These are phyloP conservation scores for Radopholus similis DNA, from an alignment of 1,140 invertebrate species.

Conservation along the genomic window DNA sequence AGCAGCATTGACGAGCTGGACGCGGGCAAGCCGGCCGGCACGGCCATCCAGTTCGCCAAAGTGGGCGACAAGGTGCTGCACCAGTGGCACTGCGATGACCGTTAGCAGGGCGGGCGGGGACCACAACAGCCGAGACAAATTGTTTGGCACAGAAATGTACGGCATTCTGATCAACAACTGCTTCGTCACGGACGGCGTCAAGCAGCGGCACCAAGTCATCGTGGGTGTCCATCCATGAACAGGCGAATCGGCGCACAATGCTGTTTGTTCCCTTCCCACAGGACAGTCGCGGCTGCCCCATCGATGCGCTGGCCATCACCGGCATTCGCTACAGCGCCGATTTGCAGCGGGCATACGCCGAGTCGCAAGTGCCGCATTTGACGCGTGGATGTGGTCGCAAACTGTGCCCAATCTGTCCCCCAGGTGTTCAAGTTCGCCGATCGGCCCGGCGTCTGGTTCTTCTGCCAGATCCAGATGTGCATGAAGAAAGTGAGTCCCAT, in stretches of 20 bases:
- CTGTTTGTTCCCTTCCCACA: not conserved
- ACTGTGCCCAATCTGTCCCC: not conserved
- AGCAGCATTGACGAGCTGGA: conserved; percentile 55
- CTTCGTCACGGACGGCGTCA: conserved; percentile 58
- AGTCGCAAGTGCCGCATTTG: conserved; percentile 30
- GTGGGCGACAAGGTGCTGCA: conserved; percentile 56
- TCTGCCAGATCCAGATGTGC: conserved; percentile 60
- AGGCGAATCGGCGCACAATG: conserved; percentile 19
- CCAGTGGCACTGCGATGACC: conserved; percentile 59
- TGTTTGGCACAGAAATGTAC: conserved; percentile 49
- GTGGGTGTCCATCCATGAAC: not conserved
- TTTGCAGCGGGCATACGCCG: conserved; percentile 56
- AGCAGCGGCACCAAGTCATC: conserved; percentile 47
- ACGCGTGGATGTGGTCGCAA: not conserved
- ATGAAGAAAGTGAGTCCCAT: conserved; percentile 53
- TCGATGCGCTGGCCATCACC: conserved; percentile 54
- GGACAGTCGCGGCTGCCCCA: conserved; percentile 45
- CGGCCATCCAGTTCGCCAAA: conserved; percentile 54
- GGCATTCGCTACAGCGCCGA: conserved; percentile 57
- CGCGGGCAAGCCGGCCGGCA: conserved; percentile 48
- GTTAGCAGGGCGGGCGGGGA: conserved; percentile 21
- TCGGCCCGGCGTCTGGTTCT: conserved; percentile 57
- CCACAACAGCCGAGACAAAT: not conserved
- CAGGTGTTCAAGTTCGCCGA: conserved; percentile 55
- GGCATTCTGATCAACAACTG: conserved; percentile 57